These are phyloP conservation scores for Oreohelix idahoensis DNA, from an alignment of 1,140 invertebrate genomes.

Conservation along the genomic window DNA sequence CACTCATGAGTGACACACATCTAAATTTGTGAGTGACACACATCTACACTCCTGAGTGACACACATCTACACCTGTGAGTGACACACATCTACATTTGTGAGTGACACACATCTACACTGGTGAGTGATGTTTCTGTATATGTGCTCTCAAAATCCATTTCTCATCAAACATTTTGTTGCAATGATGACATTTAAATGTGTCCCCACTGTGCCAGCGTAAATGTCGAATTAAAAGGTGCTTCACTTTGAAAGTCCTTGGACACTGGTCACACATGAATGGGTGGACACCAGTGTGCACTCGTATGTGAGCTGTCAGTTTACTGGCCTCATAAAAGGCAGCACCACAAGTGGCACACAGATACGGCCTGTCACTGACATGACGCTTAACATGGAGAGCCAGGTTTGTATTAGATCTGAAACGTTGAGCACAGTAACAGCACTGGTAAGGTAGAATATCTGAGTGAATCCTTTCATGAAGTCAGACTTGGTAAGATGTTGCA, in stretches of 20 bases:
- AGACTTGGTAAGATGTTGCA: neutral
- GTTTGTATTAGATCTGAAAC: neutral
- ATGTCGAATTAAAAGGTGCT: slow-evolving; percentile 10
- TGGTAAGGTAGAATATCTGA: neutral
- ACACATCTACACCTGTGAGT: too few relatives aligned
- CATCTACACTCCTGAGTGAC: too few relatives aligned
- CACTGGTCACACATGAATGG: slow-evolving; percentile 4
- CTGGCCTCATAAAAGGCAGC: neutral
- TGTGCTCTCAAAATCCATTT: slow-evolving; percentile 5
- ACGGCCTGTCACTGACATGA: neutral
- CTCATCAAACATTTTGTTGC: neutral
- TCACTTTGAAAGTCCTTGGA: neutral
- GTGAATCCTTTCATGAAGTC: neutral
- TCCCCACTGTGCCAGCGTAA: slow-evolving; percentile 2
- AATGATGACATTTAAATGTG: neutral
- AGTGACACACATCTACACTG: too few relatives aligned
- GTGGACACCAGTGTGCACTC: neutral
- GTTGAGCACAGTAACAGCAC: neutral
- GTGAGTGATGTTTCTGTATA: neutral
- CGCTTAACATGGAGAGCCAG: neutral
- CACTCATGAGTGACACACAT: too few relatives aligned
- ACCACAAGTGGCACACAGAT: neutral
- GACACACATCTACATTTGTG: too few relatives aligned
- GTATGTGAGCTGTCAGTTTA: neutral
- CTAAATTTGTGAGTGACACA: too few relatives aligned